Evolutionary conservation across 2,113 vertebrate genomes (phyloP), one percentile per base, ranked within the genome.

Genomic region (Syngnathus scovelli): DNA sequence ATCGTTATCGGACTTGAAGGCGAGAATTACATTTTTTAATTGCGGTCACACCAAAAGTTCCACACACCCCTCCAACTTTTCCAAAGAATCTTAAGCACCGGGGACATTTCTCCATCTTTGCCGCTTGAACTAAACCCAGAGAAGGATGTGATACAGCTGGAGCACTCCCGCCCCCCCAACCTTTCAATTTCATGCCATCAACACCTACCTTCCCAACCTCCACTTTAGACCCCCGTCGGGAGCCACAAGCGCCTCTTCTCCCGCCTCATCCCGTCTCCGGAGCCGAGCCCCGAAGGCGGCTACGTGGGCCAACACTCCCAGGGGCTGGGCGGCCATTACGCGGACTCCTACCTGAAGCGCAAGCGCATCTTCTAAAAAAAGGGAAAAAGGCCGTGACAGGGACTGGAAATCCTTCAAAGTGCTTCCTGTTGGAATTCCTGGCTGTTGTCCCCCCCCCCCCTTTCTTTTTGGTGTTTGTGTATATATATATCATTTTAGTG

Each of bases 231-330:
- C 33, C 94, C 95, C 0, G 75, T 93, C 2, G 92, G 93, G 1
- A 92, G 93, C 72, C 94, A 95, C 83, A 97, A 97, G 77, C 90
- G 95, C 1, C 88, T 92, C n/a, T 94, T 93, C 75, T 93, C 94
- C n/a, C 93, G 93, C 52, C 90, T 97, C 67, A 93, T 97, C 79
- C 95, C 95, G 0, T 95, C 93, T 0, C 95, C 95, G 0, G 95
- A 97, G 85, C 94, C 95, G 16, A 96, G 94, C 78, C 95, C 95
- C 0, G 94, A 96, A 78, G 94, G 94, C 0, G 87, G 93, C 64
- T 97, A 97, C 5, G 92, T 96, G 62, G 95, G 95, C 46, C 95
- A 97, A 86, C 95, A 97, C 77, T 97, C 95, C 33, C 95, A 96
- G 78, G 95, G 95, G 75, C 93, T 97, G 0, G 95, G 95, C 0